These are phyloP conservation scores for Tiliqua scincoides DNA, from an alignment of 2,113 vertebrate genomes.

Conservation along the genomic window DNA sequence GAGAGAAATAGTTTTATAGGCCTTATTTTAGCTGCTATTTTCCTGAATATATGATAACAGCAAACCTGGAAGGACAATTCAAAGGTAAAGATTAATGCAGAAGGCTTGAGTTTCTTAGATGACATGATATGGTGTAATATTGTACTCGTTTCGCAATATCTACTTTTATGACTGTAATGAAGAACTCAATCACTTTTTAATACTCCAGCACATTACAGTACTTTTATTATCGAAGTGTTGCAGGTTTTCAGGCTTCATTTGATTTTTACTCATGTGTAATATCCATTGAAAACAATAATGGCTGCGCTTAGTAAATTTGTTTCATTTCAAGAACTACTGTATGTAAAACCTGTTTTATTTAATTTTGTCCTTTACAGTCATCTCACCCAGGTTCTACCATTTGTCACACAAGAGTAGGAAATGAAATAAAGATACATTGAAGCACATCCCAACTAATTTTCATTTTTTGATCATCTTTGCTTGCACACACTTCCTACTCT, in stretches of 20 bases:
- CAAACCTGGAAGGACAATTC: constrained; percentile 17
- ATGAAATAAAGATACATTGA: constrained; percentile 39
- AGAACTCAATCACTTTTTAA: constrained; percentile 49
- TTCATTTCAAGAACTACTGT: constrained; percentile 58
- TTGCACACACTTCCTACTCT: not conserved
- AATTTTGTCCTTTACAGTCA: constrained; percentile 50
- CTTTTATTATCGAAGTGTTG: constrained; percentile 44
- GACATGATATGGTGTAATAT: constrained; percentile 21
- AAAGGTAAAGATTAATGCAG: constrained; percentile 51
- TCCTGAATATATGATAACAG: constrained; percentile 3
- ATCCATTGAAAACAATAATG: constrained; percentile 62
- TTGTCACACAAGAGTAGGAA: constrained; percentile 30
- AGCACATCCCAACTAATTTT: constrained; percentile 28
- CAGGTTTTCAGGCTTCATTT: constrained; percentile 39
- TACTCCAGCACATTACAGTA: constrained; percentile 44
- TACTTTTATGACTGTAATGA: constrained; percentile 45
- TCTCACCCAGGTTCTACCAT: constrained; percentile 46
- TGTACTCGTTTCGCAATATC: constrained; percentile 44
- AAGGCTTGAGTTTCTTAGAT: constrained; percentile 13
- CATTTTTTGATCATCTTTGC: not conserved
- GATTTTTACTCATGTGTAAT: constrained; percentile 53
- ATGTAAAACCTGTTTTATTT: constrained; percentile 66
- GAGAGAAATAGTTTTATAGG: not conserved
- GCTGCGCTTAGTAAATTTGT: constrained; percentile 48
- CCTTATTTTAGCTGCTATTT: constrained; percentile 37